Evolutionary conservation across 2,888 invertebrate species (phyloP).

Genomic region (Piscicola geometra): DNA sequence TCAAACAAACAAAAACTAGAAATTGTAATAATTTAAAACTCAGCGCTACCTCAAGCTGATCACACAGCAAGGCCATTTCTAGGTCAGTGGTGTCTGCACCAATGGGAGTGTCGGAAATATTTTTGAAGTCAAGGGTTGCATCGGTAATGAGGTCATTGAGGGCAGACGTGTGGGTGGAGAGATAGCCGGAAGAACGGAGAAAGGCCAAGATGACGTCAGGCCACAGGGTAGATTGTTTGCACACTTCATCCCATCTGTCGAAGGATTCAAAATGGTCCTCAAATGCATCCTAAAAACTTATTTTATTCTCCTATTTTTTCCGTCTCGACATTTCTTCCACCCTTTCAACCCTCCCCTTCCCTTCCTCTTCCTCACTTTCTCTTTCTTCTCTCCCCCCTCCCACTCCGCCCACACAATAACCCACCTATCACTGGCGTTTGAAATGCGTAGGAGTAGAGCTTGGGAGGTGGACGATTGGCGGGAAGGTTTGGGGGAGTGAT

Average conservation of each 20-base stretch:
- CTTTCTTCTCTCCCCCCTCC: too few relatives aligned
- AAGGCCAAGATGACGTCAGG: background rate
- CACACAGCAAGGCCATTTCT: background rate
- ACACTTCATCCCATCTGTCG: slow-evolving; percentile 5
- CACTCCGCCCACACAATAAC: too few relatives aligned
- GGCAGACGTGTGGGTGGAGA: background rate
- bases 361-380: too few relatives aligned
- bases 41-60: background rate
- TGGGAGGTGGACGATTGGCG: background rate
- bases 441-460: background rate
- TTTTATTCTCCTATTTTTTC: background rate
- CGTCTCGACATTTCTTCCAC: background rate
- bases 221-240: background rate
- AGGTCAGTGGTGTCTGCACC: background rate
- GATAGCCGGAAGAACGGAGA: background rate
- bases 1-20: background rate
- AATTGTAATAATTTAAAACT: background rate
- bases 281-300: background rate
- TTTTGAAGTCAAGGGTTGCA: background rate
- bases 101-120: background rate
- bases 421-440: background rate
- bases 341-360: background rate
- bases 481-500: background rate
- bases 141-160: background rate
- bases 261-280: too few relatives aligned